Evolutionary conservation across 2,113 vertebrate genomes (phyloP), one percentile per base, ranked within the genome.

Genomic region (Azemiops feae): DNA sequence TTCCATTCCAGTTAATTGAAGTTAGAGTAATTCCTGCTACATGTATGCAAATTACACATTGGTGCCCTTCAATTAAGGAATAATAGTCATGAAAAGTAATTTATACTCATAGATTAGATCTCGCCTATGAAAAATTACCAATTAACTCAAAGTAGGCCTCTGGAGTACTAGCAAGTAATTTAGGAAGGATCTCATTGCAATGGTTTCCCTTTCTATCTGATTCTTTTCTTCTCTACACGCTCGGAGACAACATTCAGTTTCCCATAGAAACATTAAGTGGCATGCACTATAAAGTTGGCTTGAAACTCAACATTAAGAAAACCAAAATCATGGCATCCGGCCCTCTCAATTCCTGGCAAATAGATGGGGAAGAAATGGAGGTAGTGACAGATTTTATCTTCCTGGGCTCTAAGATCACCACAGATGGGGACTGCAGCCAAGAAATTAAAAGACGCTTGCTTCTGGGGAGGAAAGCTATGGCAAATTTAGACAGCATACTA

Each of bases 61-160:
- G 97, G 96, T 97, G 96, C 96, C 95, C 96, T 97, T 98, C 98
- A 98, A 98, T 98, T 98, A 98, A 98, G 96, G 97, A 97, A 97
- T 97, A 98, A 97, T 97, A 97, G 95, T 97, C 97, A 95, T 96
- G 96, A 95, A 97, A 97, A 98, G 97, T 97, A 97, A 98, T 98
- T 98, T 98, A 98, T 97, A 97, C 94, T 96, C 97, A 98, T 97
- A 97, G 97, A 98, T 98, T 98, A 98, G 96, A 97, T 97, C 98
- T 97, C 96, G 0, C 85, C 94, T 95, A 94, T 98, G 98, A 98
- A 98, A 98, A 98, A 98, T 98, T 93, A 30, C 97, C 0, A 89
- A 98, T 98, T 97, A 97, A 98, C 94, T 97, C 96, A 92, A 96
- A 97, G 94, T 91, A 92, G 93, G 96, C 88, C 97, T 96, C 96